Evolutionary conservation across 92 coral and sea anemone genomes (phyloP).

Genomic region (Porites cylindrica): DNA sequence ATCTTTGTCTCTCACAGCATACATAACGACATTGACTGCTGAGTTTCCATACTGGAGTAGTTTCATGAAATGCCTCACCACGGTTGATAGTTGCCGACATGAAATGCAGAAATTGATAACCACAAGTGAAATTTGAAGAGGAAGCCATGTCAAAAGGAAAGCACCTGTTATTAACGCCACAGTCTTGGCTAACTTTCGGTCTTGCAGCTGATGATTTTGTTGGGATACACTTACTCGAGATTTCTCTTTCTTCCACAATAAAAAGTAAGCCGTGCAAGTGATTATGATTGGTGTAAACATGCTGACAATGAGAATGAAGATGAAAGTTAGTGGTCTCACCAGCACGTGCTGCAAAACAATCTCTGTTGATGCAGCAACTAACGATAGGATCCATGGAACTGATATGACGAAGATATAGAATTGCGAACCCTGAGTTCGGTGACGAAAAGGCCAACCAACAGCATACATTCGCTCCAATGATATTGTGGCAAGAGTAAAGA

Average conservation of each 20-base stretch:
- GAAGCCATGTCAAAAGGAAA: constrained; percentile 24
- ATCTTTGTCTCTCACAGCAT: not conserved
- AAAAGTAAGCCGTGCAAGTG: not conserved
- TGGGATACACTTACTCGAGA: not conserved
- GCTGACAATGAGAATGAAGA: not conserved
- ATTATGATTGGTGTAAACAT: not conserved
- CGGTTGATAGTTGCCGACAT: not conserved
- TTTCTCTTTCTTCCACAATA: not conserved
- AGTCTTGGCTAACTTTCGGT: constrained; percentile 21
- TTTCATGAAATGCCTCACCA: not conserved
- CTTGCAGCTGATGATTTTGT: not conserved
- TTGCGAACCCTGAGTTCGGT: not conserved
- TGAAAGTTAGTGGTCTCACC: not conserved
- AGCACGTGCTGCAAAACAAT: not conserved
- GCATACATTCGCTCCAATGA: constrained; percentile 12
- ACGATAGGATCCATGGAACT: not conserved
- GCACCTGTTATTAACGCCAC: constrained; percentile 20
- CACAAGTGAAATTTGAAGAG: not conserved
- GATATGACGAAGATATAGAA: not conserved
- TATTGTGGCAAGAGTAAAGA: not conserved
- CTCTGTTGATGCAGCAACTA: not conserved
- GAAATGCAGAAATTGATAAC: not conserved
- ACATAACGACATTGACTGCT: not conserved
- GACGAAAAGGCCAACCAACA: constrained; percentile 15
- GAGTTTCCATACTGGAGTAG: constrained; percentile 12